A percentile compares a stretch with the other conserved stretches of the same genome.
Conservation (phyloP, 2,113 vertebrate genomes). For the Grammomys dolichurus region DNA sequence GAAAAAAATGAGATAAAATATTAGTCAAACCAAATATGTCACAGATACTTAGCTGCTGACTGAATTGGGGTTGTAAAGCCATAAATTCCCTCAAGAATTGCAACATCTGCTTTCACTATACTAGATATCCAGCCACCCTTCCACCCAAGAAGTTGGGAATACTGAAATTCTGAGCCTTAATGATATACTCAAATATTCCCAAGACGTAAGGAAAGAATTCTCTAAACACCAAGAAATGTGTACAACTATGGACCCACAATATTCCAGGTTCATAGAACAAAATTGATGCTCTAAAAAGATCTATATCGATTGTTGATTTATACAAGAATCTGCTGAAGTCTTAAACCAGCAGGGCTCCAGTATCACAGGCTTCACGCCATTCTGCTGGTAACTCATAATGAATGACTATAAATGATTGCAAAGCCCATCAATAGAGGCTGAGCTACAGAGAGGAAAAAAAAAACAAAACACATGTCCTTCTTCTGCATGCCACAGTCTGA, state of each 20-base stretch:
- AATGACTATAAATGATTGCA: background rate
- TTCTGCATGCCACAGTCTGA: background rate
- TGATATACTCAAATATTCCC: background rate
- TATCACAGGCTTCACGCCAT: background rate
- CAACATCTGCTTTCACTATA: background rate
- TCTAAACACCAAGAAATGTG: background rate
- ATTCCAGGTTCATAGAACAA: background rate
- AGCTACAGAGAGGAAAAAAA: background rate
- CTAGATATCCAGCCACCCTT: background rate
- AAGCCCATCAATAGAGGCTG: background rate
- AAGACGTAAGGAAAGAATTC: background rate
- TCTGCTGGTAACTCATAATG: background rate
- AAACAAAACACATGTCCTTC: background rate
- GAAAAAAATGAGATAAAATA: background rate
- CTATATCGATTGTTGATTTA: background rate
- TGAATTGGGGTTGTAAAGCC: background rate
- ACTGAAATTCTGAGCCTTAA: background rate
- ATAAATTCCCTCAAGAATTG: background rate
- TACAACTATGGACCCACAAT: background rate
- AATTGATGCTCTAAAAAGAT: background rate
- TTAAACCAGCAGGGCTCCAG: background rate
- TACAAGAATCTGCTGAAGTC: background rate
- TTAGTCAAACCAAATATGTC: background rate
- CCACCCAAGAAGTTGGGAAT: background rate
- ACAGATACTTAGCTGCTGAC: background rate